A percentile compares a stretch with the other conserved stretches of the same genome.
Conservation (phyloP, 2,113 vertebrate species). For the Collichthys lucidus region DNA sequence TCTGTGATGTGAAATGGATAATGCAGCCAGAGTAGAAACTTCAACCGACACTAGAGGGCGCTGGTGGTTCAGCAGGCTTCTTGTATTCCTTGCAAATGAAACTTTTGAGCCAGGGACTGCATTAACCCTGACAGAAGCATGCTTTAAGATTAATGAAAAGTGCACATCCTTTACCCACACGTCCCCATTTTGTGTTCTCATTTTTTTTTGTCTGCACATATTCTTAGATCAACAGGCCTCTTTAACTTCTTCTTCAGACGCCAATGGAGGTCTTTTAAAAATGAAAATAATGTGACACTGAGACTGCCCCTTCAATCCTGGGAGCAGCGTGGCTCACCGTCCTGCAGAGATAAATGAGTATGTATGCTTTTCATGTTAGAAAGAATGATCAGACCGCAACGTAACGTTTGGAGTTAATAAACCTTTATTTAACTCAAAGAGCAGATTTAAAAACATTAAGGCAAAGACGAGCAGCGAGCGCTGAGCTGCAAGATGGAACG, state of each 20-base stretch:
- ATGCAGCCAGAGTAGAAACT: neutral
- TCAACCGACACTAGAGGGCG: slow-evolving; percentile 74
- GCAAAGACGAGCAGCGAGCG: slow-evolving; percentile 81
- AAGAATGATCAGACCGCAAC: neutral
- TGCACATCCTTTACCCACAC: neutral
- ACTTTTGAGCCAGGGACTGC: neutral
- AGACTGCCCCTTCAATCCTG: neutral
- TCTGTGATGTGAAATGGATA: neutral
- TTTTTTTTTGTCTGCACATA: slow-evolving; percentile 1
- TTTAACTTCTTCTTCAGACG: neutral
- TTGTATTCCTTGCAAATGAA: neutral
- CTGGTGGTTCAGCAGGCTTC: slow-evolving; percentile 35
- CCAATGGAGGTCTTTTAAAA: neutral
- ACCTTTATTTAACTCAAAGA: slow-evolving; percentile 83
- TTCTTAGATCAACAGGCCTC: neutral
- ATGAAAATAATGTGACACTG: neutral
- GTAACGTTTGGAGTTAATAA: slow-evolving; percentile 39
- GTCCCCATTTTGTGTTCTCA: slow-evolving; percentile 15
- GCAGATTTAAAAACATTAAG: slow-evolving; percentile 84
- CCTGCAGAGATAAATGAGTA: neutral
- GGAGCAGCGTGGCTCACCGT: neutral
- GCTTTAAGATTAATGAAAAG: slow-evolving; percentile 15
- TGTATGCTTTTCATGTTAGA: neutral
- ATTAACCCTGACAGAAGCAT: slow-evolving; percentile 7
- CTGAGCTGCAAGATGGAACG: slow-evolving; percentile 72